Base-by-base conservation (phyloP, 2,888 invertebrate genomes). In the Aphidius colemani region DNA sequence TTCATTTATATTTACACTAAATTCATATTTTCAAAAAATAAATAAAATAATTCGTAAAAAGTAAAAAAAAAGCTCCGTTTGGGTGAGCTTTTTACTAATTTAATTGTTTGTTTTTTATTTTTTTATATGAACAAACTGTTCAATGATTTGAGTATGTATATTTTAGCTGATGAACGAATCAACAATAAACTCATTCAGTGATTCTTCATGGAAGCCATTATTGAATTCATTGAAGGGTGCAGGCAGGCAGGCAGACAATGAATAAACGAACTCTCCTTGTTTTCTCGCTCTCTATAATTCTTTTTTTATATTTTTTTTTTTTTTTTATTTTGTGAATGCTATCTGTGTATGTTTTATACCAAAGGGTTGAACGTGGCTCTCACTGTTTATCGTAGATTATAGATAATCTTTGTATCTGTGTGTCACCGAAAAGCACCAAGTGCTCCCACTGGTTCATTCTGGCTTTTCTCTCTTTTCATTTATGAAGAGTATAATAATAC, bases 321-420 rank as follows among this genome's bases (percentile, higher is more conserved):
- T 30, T 30, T 30, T 30, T 30, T 30, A 30, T 30, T 30, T 30
- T 41, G 59, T 70, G 77, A 80, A 81, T 81, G 78, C 74, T 81
- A 82, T 82, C 82, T 81, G 75, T 77, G 30, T 30, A 30, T 30
- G 30, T 30, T 78, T 82, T 80, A 80, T 80, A 79, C 77, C 74
- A 5, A 75, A 65, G 64, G 65, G 64, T 65, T 66, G 64, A 58
- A 63, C 67, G 66, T 65, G 68, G 72, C 63, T 67, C 30, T 30
- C 67, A 75, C 74, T 80, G 81, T 79, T 81, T 79, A 77, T 79
- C 77, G 75, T 78, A 81, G 80, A 81, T 81, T 74, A 75, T 39
- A 81, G 81, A 82, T 82, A 78, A 82, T 81, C 79, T 76, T 30
- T 68, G 66, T 73, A 75, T 74, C 73, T 75, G 72, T 71, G 73